Percentiles rank a stretch among this genome's conserved stretches.
phyloP scores from a whole-genome alignment of 2,888 invertebrate genomes.

The Rhagonycha lutea region DNA sequence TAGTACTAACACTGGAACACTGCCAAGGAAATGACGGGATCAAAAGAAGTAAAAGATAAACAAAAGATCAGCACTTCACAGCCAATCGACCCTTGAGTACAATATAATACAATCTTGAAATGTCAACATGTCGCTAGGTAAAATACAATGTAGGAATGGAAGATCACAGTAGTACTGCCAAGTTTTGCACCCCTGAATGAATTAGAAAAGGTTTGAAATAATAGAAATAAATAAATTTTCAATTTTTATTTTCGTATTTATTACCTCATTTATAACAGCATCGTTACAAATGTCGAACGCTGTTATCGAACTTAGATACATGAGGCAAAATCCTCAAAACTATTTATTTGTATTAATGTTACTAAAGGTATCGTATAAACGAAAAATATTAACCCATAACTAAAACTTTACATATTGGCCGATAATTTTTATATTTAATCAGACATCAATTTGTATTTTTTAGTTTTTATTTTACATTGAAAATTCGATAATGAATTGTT shows the following conservation, averaged over 20 bases:
- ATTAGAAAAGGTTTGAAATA: not conserved
- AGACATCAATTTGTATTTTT: slow-evolving; percentile 38
- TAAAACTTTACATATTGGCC: slow-evolving; percentile 39
- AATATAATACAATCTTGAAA: no score
- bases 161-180: no score
- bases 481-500: slow-evolving; percentile 33
- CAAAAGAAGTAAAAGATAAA: no score
- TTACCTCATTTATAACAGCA: slow-evolving; percentile 48
- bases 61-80: no score
- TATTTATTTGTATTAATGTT: slow-evolving; percentile 41
- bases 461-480: slow-evolving; percentile 38
- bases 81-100: no score
- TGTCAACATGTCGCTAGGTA: no score
- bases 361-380: slow-evolving; percentile 40
- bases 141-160: no score
- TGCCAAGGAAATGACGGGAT: no score
- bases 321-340: slow-evolving; percentile 42
- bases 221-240: not conserved
- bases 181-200: no score
- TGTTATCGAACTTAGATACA: slow-evolving; percentile 47
- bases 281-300: slow-evolving; percentile 48
- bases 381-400: slow-evolving; percentile 41
- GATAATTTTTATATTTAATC: slow-evolving; percentile 42
- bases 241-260: slow-evolving; percentile 37
- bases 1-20: no score